A percentile compares a stretch with the other conserved stretches of the same genome.
These are phyloP conservation scores for Semaprochilodus insignis DNA, from an alignment of 2,797 vertebrate species.

Conservation along the genomic window DNA sequence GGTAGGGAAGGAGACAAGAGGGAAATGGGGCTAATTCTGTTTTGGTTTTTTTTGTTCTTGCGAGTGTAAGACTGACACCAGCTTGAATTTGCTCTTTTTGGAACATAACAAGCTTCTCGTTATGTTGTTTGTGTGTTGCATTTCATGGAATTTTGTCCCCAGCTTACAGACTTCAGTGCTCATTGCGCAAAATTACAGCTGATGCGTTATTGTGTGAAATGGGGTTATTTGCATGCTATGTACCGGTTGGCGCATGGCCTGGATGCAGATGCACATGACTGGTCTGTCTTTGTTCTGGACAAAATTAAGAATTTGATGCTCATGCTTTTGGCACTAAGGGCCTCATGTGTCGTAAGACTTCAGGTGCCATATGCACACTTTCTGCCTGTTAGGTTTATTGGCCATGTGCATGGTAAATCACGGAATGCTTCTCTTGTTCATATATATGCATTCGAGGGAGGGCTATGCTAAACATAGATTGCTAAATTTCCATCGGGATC, in stretches of 20 bases:
- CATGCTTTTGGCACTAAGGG: background rate
- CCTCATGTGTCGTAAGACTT: too few relatives aligned
- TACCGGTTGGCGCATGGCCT: conserved; percentile 25
- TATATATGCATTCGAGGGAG: too few relatives aligned
- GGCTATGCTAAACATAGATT: too few relatives aligned
- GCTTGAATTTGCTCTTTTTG: conserved; percentile 33
- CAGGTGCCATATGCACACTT: too few relatives aligned
- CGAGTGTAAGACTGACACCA: background rate
- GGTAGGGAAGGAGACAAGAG: conserved; percentile 48
- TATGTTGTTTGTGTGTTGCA: background rate
- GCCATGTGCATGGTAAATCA: too few relatives aligned
- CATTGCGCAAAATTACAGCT: conserved; percentile 40
- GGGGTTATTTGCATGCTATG: conserved; percentile 27
- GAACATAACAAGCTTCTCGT: conserved; percentile 9
- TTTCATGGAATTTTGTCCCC: conserved; percentile 8
- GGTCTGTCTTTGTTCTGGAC: conserved; percentile 51
- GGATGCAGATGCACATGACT: conserved; percentile 40
- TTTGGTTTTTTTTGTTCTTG: conserved; percentile 4
- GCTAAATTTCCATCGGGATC: too few relatives aligned
- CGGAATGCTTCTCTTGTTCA: too few relatives aligned
- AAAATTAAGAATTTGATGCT: conserved; percentile 53
- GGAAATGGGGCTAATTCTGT: conserved; percentile 12
- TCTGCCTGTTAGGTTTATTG: too few relatives aligned
- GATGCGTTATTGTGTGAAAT: conserved; percentile 37
- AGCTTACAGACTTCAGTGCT: conserved; percentile 18